Evolutionary conservation across 2,113 vertebrate species (phyloP), one percentile per base, ranked within the genome.

Genomic region (Lucifuga dentata): DNA sequence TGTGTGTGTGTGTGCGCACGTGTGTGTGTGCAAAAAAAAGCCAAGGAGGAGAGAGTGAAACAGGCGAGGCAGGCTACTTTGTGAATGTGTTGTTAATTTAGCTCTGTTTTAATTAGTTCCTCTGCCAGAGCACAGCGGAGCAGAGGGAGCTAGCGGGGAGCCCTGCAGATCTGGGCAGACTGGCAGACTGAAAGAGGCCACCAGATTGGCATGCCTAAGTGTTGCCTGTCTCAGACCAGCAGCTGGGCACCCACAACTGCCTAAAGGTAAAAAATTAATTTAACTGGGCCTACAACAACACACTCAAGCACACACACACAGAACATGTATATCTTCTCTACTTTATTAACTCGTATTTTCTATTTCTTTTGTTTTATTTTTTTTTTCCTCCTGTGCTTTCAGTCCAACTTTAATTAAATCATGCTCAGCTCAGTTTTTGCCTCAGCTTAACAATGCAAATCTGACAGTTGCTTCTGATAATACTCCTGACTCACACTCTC

Each of bases 101-200:
- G 74, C 73, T 61, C 64, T 16, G 57, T 86, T 90, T 91, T 91
- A 91, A 92, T 93, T 85, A 90, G 87, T 83, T 83, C 69, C 73
- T 76, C 59, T 88, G 76, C 73, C 80, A 78, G 58, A 78, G 73
- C 62, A 33, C 41, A 53, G 63, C 36, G 45, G 55, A 49, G 67
- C 77, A 62, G 57, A 71, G 71, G 73, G 68, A 35, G 67, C 80
- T 73, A 16, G 55, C 17, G 45, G 82, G 82, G 35, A 67, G 80
- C 76, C 86, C 83, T 68, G 78, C 68, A 86, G 89, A 85, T 72
- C 65, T 45, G 61, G 68, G 43, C 48, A 58, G 75, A 73, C 64
- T 75, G 76, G 71, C 63, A 88, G 73, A 53, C 61, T 71, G 67
- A 73, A 79, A 78, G 81, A 70, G 74, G 83, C 63, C 73, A 87